Evolutionary conservation across 1,140 invertebrate species (phyloP), one percentile per base, ranked within the genome.

Genomic region (Megalopta genalis): DNA sequence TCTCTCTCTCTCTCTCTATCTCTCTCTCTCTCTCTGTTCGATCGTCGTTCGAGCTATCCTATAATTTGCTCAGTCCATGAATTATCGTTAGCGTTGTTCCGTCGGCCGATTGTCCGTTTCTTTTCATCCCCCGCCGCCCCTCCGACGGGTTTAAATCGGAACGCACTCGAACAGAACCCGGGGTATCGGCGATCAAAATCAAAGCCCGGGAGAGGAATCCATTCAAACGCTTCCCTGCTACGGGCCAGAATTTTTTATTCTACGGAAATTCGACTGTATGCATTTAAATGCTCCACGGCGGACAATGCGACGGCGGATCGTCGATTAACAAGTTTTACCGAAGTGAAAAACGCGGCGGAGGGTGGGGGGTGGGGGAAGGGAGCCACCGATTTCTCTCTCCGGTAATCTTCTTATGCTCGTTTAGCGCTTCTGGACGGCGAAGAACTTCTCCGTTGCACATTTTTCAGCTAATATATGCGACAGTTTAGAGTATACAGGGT

Each of bases 41-140:
- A 82, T 84, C 77, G 46, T 52, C 74, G 42, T 21, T 6, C 42
- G 42, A 23, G 68, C 69, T 54, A 78, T 57, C 18, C 64, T 54
- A 49, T 73, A 70, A 83, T 79, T 80, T 60, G 23, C 76, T 62
- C 25, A 37, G 65, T 71, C 74, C 66, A 79, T 83, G 70, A 83
- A 84, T 80, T 75, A 83, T 80, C 64, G 39, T 66, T 67, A 49
- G 57, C 32, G 18, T 59, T 39, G 18, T n/a, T 57, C 18, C 2
- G 8, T 5, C 23, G 23, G 42, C 42, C 23, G 7, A 5, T 63
- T 27, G 8, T 21, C 39, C 16, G 27, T 6, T 27, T 39, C 23
- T 25, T 25, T 46, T 10, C 42, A 46, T 3, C 42, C 16, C 23
- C n/a, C 21, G 3, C 23, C 32, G 1, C 4, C 32, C 4, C 32